Percentiles rank a stretch among this genome's conserved stretches.
Evolutionary conservation across 2,113 vertebrate species (phyloP).

Genomic region (Megalops atlanticus): DNA sequence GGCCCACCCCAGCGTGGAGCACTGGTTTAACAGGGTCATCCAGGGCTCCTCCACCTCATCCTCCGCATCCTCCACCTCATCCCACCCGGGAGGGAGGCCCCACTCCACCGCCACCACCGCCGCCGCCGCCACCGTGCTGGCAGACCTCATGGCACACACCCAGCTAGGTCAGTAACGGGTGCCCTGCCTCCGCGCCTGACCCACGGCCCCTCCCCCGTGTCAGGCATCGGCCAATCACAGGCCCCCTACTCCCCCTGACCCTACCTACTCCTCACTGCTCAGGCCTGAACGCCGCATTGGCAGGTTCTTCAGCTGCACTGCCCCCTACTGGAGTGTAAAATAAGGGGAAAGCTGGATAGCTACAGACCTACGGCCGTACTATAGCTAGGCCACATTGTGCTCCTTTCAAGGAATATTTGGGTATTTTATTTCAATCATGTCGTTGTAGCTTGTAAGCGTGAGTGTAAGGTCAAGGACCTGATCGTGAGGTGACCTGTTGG

Average conservation of each 20-base stretch:
- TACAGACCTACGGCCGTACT: not conserved
- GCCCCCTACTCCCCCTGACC: not conserved
- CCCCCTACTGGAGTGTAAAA: constrained; percentile 22
- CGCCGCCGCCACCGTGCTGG: constrained; percentile 76
- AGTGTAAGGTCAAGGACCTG: not conserved
- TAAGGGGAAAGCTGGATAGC: not conserved
- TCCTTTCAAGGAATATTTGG: not conserved
- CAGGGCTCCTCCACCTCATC: constrained; percentile 98
- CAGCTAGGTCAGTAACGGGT: constrained; percentile 85
- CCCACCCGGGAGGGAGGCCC: constrained; percentile 88
- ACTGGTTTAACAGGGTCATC: constrained; percentile 91
- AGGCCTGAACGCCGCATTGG: not conserved
- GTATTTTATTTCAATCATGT: not conserved
- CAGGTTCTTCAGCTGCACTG: not conserved
- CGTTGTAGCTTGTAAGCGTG: not conserved
- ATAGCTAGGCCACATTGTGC: not conserved
- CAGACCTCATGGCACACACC: constrained; percentile 88
- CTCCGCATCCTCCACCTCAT: constrained; percentile 96
- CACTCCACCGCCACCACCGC: constrained; percentile 69
- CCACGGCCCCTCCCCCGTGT: not conserved
- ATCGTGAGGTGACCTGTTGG: not conserved
- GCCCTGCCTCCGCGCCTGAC: not conserved
- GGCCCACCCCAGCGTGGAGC: constrained; percentile 82
- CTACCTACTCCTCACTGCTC: not conserved
- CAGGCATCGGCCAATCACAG: not conserved